Conservation (phyloP, 2,113 vertebrate species). For the Ascaphus truei region DNA sequence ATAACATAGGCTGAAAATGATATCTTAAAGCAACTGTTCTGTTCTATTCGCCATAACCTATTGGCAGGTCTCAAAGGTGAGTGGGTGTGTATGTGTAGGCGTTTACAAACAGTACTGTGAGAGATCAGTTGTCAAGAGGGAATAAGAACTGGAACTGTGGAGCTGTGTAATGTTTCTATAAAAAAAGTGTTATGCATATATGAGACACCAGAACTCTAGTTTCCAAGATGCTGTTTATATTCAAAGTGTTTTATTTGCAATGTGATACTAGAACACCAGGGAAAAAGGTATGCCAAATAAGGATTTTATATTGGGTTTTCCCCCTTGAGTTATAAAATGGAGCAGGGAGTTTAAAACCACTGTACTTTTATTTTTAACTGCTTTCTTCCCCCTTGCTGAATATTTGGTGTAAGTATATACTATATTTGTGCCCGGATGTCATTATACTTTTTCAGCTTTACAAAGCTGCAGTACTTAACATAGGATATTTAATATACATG, state of each 20-base stretch:
- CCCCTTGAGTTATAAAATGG: no score
- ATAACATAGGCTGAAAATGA: slow-evolving; percentile 25
- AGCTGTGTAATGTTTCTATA: slow-evolving; percentile 8
- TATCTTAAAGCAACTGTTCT: slow-evolving; percentile 26
- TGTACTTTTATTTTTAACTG: neutral
- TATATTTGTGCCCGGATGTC: no score
- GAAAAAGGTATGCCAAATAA: neutral
- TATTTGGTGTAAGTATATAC: no score
- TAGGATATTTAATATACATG: no score
- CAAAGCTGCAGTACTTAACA: no score
- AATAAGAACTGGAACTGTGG: slow-evolving; percentile 17
- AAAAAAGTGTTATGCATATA: neutral
- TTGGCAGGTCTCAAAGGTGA: slow-evolving; percentile 28
- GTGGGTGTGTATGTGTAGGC: slow-evolving; percentile 24
- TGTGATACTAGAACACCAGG: neutral
- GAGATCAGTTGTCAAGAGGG: slow-evolving; percentile 23
- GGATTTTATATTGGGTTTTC: neutral
- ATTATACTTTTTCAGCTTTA: no score
- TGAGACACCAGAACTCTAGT: neutral
- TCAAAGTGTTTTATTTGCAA: neutral
- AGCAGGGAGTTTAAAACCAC: no score
- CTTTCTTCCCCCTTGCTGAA: no score
- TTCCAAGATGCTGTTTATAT: neutral
- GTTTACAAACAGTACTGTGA: slow-evolving; percentile 19
- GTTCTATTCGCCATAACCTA: slow-evolving; percentile 19